A percentile compares a stretch with the other conserved stretches of the same genome.
Conservation (phyloP, 2,113 vertebrate species). For the Percina caprodes region DNA sequence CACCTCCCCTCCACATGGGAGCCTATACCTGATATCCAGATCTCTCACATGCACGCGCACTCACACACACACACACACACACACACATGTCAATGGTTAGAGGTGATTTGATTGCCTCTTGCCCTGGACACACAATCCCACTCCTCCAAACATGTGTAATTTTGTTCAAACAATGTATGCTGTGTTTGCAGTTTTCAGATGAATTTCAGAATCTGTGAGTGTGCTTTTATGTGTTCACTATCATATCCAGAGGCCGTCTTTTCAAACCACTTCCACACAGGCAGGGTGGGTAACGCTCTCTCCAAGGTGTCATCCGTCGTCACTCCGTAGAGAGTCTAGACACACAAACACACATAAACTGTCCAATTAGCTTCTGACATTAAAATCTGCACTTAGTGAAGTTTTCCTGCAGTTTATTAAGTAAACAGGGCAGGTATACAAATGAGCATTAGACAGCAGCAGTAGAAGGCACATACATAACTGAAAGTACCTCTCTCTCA, state of each 20-base stretch:
- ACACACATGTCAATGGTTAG: background rate
- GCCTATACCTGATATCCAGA: slow-evolving; percentile 31
- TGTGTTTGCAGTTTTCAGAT: background rate
- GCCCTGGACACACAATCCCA: slow-evolving; percentile 21
- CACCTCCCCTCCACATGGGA: slow-evolving; percentile 28
- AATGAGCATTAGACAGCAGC: slow-evolving; percentile 15
- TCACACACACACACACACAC: slow-evolving; percentile 11
- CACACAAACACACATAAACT: slow-evolving; percentile 29
- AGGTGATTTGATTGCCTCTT: slow-evolving; percentile 45
- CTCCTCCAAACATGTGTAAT: slow-evolving; percentile 18
- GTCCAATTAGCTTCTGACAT: slow-evolving; percentile 41
- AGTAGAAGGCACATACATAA: slow-evolving; percentile 26
- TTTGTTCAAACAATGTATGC: slow-evolving; percentile 1
- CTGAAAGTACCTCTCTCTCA: slow-evolving; percentile 27
- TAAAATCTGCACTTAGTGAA: slow-evolving; percentile 37
- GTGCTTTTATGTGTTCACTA: slow-evolving; percentile 5
- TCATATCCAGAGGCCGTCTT: background rate
- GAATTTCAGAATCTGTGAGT: background rate
- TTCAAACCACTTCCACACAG: background rate
- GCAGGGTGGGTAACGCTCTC: background rate
- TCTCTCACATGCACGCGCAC: slow-evolving; percentile 14
- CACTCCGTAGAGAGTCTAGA: slow-evolving; percentile 12
- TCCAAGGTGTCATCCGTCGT: slow-evolving; percentile 2
- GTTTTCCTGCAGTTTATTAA: slow-evolving; percentile 49
- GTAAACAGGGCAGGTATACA: slow-evolving; percentile 28